Base-by-base conservation (phyloP, 1,140 invertebrate genomes). In the Pseudomyrmex flavicornis region DNA sequence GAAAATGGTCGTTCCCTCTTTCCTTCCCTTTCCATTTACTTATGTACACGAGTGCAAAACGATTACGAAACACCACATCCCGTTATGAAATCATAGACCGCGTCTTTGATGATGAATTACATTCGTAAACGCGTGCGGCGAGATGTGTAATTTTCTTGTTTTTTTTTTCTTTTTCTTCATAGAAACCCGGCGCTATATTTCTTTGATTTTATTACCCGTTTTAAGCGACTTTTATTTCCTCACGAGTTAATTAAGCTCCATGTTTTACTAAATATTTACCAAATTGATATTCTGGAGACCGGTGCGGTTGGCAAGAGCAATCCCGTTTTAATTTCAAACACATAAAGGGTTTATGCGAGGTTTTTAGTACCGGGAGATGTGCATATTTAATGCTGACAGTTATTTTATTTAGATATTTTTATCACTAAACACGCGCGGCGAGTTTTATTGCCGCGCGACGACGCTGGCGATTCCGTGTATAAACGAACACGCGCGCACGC, bases 271-370 rank as follows among this genome's bases (percentile, higher is more conserved):
- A 17, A 63, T 35, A 12, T 26, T 58, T 22, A 52, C 58, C 15
- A 20, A 54, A 50, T 80, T 48, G 70, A 50, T 59, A 66, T 44
- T 77, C 13, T 10, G 12, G 12, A 82, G 76, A 76, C 84, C 86
- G 70, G 83, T 84, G 79, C 56, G 76, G 68, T 65, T 61, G 48
- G 26, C 44, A 17, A 15, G 15, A 50, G 17, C 4, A 20, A 46
- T 13, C 15, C 8, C 20, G 22, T 62, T 35, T 35, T 12, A 65
- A 76, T 65, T 50, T 65, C 17, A 52, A n/a, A 17, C 9, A 44
- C n/a, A 66, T 54, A 35, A 52, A 76, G 22, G 4, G 54, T 56
- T 54, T 54, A 54, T 22, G 9, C 15, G n/a, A 48, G 66, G 15
- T 15, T 54, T 70, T 70, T 26, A 26, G 35, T 35, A 5, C 35